Conservation (phyloP, 2,113 vertebrate species). For the Gadus macrocephalus region DNA sequence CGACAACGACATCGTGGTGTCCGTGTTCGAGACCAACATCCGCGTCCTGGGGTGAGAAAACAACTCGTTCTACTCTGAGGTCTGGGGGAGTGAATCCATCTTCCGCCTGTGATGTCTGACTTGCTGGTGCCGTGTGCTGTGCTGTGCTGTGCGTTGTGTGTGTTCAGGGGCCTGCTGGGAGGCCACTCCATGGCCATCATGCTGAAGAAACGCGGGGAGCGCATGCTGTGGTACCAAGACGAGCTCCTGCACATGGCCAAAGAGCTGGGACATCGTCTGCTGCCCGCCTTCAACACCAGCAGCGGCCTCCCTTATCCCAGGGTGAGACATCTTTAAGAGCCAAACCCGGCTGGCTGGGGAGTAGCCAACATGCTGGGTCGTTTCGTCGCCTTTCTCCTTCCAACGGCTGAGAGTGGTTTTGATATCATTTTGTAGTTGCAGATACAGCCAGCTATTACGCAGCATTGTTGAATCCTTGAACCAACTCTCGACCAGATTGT, state of each 20-base stretch:
- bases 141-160: constrained; percentile 12
- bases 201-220: constrained; percentile 87
- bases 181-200: constrained; percentile 95
- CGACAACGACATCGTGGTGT: constrained; percentile 97
- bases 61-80: neutral
- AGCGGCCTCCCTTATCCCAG: constrained; percentile 96
- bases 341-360: neutral
- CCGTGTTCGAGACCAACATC: constrained; percentile 99
- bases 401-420: no score
- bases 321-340: constrained; percentile 73
- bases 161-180: constrained; percentile 85
- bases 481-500: no score
- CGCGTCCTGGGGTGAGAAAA: constrained; percentile 92
- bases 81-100: no score
- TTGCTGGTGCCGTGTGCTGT: neutral
- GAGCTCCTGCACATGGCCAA: constrained; percentile 96
- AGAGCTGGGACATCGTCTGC: constrained; percentile 87
- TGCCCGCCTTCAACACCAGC: constrained; percentile 97
- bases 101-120: neutral
- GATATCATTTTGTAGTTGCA: no score
- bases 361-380: neutral
- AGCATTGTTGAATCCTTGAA: no score
- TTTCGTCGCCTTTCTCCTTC: no score
- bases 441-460: no score
- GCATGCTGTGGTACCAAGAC: constrained; percentile 94